Conservation (phyloP, 23 tunicate species). For the Botrylloides violaceus region DNA sequence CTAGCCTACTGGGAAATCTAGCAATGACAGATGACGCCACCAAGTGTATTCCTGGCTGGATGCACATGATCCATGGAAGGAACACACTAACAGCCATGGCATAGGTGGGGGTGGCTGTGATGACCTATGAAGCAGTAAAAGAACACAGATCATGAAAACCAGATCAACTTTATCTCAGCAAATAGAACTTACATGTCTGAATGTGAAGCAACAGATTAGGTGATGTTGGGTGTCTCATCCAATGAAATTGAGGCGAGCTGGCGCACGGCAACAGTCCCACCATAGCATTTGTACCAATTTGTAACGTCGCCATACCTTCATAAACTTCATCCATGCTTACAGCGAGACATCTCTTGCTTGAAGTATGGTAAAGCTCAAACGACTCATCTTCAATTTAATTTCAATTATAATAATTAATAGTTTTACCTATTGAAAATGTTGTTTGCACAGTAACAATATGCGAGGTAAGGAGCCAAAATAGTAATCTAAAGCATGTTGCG, state of each 20-base stretch:
- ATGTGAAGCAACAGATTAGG: conserved; percentile 24
- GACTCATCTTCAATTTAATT: conserved; percentile 61
- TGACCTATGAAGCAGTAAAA: conserved; percentile 4
- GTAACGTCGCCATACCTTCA: not conserved
- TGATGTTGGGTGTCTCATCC: conserved; percentile 34
- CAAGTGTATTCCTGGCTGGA: too few relatives aligned
- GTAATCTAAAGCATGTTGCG: too few relatives aligned
- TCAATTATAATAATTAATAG: too few relatives aligned
- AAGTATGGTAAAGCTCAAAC: conserved; percentile 33
- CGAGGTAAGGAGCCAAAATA: too few relatives aligned
- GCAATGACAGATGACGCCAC: too few relatives aligned
- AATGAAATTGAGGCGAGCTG: conserved; percentile 18
- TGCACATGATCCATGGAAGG: not conserved
- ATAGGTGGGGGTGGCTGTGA: not conserved
- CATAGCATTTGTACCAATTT: not conserved
- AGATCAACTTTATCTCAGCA: not conserved
- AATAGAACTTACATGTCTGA: conserved; percentile 43
- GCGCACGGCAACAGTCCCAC: conserved; percentile 30
- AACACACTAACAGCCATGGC: not conserved
- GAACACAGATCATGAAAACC: not conserved
- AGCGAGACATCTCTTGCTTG: conserved; percentile 16
- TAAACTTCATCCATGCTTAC: conserved; percentile 4
- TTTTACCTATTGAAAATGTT: too few relatives aligned
- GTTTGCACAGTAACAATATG: too few relatives aligned
- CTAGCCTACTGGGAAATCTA: too few relatives aligned